phyloP scores from a whole-genome alignment of 2,888 invertebrate genomes.

The Anthophora plumipes region DNA sequence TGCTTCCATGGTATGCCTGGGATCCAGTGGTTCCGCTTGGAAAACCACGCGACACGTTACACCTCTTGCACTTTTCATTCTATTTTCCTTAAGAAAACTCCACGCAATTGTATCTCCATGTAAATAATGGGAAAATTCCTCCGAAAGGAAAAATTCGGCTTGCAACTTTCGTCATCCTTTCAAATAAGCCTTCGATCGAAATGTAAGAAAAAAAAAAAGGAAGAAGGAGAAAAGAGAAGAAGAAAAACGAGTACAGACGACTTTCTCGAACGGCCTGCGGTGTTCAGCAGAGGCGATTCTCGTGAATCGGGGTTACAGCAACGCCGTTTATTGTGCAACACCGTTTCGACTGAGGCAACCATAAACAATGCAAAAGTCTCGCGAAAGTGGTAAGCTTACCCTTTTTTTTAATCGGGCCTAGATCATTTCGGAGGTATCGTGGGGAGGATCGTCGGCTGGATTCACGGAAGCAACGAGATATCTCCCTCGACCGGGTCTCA shows the following conservation, averaged over 20 bases:
- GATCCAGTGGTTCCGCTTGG: background rate
- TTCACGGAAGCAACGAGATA: constrained; percentile 53
- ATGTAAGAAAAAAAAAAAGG: background rate
- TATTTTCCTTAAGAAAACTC: background rate
- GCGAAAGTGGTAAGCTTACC: constrained; percentile 25
- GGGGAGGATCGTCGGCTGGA: constrained; percentile 42
- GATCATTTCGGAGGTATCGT: constrained; percentile 32
- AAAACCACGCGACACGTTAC: background rate
- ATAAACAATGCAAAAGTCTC: constrained; percentile 31
- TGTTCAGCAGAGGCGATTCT: constrained; percentile 1
- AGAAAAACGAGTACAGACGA: background rate
- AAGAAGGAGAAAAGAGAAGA: no score
- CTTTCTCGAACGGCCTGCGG: background rate
- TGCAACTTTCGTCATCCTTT: no score
- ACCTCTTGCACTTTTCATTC: background rate
- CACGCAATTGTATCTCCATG: no score
- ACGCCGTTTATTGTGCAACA: constrained; percentile 18
- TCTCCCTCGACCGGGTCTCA: constrained; percentile 47
- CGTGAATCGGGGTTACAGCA: constrained; percentile 15
- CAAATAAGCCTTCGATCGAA: background rate
- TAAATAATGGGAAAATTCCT: no score
- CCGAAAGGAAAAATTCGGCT: no score
- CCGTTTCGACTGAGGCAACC: constrained; percentile 5
- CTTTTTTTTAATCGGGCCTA: constrained; percentile 39
- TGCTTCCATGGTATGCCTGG: constrained; percentile 23